Percentiles rank a stretch among this genome's conserved stretches.
Evolutionary conservation across 2,797 vertebrate species (phyloP).

Genomic region (Siniperca obscura): DNA sequence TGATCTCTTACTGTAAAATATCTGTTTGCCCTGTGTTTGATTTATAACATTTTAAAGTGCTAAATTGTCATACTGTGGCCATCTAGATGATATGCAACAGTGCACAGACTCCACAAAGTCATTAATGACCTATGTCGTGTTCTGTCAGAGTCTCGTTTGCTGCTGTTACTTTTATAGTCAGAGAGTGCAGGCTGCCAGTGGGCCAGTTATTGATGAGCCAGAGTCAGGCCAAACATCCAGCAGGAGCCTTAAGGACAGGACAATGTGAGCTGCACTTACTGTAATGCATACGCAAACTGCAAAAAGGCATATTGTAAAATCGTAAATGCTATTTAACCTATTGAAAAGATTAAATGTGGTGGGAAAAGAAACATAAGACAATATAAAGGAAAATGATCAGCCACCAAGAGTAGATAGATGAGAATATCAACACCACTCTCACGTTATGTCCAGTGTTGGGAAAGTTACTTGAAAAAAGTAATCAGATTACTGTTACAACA

Average conservation of each 20-base stretch:
- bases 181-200: constrained; percentile 25
- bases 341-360: not conserved
- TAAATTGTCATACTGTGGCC: constrained; percentile 7
- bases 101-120: constrained; percentile 4
- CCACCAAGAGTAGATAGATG: not conserved
- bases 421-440: not conserved
- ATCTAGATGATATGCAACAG: constrained; percentile 12
- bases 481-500: not conserved
- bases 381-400: not conserved
- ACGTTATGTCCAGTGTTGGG: too few relatives aligned
- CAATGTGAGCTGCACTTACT: constrained; percentile 9
- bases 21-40: constrained; percentile 14
- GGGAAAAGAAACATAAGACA: not conserved
- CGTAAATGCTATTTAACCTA: not conserved
- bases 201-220: constrained; percentile 42
- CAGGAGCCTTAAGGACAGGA: constrained; percentile 1
- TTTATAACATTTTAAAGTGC: constrained; percentile 7
- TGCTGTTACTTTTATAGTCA: constrained; percentile 32
- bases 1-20: not conserved
- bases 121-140: constrained; percentile 29
- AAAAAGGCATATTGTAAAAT: not conserved
- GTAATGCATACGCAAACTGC: not conserved
- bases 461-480: not conserved
- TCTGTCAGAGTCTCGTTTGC: constrained; percentile 39
- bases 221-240: constrained; percentile 12